A percentile compares a stretch with the other conserved stretches of the same genome.
Evolutionary conservation across 1,140 invertebrate species (phyloP).

Genomic region (Drosophila chauvacae): DNA sequence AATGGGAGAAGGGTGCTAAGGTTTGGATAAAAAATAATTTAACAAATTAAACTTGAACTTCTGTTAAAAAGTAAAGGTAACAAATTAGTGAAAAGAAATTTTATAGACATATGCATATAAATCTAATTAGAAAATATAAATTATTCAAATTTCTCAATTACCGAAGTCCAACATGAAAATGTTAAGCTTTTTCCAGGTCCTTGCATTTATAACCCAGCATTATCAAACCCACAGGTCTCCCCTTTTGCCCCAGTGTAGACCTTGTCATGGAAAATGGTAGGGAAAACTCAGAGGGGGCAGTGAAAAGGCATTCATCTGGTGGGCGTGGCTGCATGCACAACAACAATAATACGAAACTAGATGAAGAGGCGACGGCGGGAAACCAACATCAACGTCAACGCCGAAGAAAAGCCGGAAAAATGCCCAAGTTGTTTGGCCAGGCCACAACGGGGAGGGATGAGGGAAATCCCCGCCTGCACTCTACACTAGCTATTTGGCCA

Average conservation of each 20-base stretch:
- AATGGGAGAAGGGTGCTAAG: neutral
- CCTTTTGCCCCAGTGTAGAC: neutral
- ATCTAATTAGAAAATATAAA: no score
- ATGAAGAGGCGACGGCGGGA: slow-evolving; percentile 13
- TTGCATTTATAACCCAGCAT: neutral
- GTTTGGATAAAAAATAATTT: neutral
- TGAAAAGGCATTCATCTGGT: slow-evolving; percentile 52
- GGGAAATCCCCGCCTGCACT: slow-evolving; percentile 28
- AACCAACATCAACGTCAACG: slow-evolving; percentile 70
- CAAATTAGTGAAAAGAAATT: no score
- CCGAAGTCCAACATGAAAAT: neutral
- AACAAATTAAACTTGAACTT: no score
- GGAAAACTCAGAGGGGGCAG: slow-evolving; percentile 28
- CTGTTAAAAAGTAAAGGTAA: no score
- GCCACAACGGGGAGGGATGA: slow-evolving; percentile 43
- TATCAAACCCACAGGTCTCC: neutral
- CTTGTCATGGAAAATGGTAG: neutral
- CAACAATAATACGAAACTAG: slow-evolving; percentile 28
- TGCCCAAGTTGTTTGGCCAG: slow-evolving; percentile 71
- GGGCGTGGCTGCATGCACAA: slow-evolving; percentile 61
- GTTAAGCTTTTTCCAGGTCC: neutral
- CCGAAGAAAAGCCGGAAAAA: slow-evolving; percentile 80
- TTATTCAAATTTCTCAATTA: no score
- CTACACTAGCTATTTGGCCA: slow-evolving; percentile 59
- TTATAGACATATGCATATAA: no score